Evolutionary conservation across 2,888 invertebrate species (phyloP).

Genomic region (Spilosoma lubricipeda): DNA sequence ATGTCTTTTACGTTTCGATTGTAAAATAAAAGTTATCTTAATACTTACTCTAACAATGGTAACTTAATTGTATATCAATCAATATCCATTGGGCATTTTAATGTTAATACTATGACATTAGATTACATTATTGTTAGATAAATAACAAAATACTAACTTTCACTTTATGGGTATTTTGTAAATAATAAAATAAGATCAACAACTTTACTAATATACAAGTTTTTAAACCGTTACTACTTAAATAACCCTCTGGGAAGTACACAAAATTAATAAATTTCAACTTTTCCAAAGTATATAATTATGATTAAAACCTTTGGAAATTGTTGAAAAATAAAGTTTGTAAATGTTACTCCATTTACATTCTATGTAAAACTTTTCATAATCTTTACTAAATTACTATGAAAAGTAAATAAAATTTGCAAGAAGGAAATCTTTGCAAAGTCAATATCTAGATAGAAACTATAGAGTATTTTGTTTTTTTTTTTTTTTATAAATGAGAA

Average conservation of each 20-base stretch:
- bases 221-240: conserved; percentile 15
- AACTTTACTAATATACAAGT: conserved; percentile 24
- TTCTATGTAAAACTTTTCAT: neutral
- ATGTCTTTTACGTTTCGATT: conserved; percentile 17
- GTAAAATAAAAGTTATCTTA: neutral
- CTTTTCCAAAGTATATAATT: conserved; percentile 11
- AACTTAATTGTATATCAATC: conserved; percentile 21
- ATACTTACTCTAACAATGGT: neutral
- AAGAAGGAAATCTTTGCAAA: neutral
- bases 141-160: conserved; percentile 17
- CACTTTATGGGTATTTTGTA: conserved; percentile 29
- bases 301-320: conserved; percentile 1
- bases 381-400: neutral
- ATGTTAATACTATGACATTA: conserved; percentile 30
- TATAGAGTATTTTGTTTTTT: neutral
- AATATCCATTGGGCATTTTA: conserved; percentile 42
- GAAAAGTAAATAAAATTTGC: neutral
- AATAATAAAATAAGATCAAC: conserved; percentile 31
- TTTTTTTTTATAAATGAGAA: neutral
- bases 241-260: conserved; percentile 18
- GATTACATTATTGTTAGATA: conserved; percentile 28
- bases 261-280: conserved; percentile 18
- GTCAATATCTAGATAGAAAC: neutral
- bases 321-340: neutral
- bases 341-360: neutral